Conservation (phyloP, 2,113 vertebrate genomes). For the Sus scrofa region T2T-Sscrofa CM000824.6:40381501-40382000, state of each 20-base stretch:
- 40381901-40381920: not conserved
- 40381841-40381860: not conserved
- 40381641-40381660: too few relatives aligned
- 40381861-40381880: not conserved
- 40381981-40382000: not conserved
- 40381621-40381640: too few relatives aligned
- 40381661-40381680: too few relatives aligned
- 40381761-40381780: conserved; percentile 17
- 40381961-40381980: conserved; percentile 13
- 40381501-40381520: conserved; percentile 55
- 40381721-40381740: conserved; percentile 40
- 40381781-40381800: not conserved
- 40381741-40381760: not conserved
- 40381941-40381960: not conserved
- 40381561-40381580: conserved; percentile 43
- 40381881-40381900: not conserved
- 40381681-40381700: too few relatives aligned
- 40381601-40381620: too few relatives aligned
- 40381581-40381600: not conserved
- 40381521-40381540: conserved; percentile 50
- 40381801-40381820: not conserved
- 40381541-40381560: conserved; percentile 45
- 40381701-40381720: conserved; percentile 38
- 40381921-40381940: conserved; percentile 20
- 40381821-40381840: not conserved